phyloP scores from a whole-genome alignment of 2,888 invertebrate genomes.

The Sinodicranocentrus sp. region DNA sequence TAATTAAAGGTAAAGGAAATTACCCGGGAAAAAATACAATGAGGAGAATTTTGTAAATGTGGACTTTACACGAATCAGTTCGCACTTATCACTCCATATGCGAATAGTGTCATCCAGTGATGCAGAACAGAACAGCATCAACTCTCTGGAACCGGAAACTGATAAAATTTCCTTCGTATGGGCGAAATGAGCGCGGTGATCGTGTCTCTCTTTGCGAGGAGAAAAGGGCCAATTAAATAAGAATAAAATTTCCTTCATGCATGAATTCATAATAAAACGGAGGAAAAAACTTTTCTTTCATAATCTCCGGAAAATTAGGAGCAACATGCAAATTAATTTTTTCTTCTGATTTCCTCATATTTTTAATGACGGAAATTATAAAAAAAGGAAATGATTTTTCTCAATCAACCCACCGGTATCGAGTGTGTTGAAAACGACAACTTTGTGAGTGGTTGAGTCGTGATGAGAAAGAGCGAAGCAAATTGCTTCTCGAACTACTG shows the following conservation, averaged over 20 bases:
- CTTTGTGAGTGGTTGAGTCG: conserved; percentile 70
- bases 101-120: conserved; percentile 74
- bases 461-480: conserved; percentile 73
- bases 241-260: conserved; percentile 34
- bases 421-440: conserved; percentile 74
- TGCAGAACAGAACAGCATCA: conserved; percentile 74
- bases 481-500: conserved; percentile 71
- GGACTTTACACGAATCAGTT: conserved; percentile 69
- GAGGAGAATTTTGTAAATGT: not conserved
- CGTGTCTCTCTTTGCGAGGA: conserved; percentile 69
- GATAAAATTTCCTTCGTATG: conserved; percentile 73
- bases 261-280: not conserved
- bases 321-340: conserved; percentile 41
- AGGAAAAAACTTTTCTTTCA: conserved; percentile 16
- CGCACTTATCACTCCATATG: conserved; percentile 74
- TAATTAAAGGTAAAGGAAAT: too few relatives aligned
- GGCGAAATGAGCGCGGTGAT: conserved; percentile 66
- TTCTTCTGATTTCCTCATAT: conserved; percentile 15
- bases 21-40: too few relatives aligned
- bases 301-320: conserved; percentile 55
- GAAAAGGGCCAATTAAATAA: conserved; percentile 9
- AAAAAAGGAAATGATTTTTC: conserved; percentile 58
- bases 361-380: conserved; percentile 55
- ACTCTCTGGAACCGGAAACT: conserved; percentile 67
- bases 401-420: conserved; percentile 64